Evolutionary conservation across 2,113 vertebrate genomes (phyloP).

Genomic region (Anhinga rufa): DNA sequence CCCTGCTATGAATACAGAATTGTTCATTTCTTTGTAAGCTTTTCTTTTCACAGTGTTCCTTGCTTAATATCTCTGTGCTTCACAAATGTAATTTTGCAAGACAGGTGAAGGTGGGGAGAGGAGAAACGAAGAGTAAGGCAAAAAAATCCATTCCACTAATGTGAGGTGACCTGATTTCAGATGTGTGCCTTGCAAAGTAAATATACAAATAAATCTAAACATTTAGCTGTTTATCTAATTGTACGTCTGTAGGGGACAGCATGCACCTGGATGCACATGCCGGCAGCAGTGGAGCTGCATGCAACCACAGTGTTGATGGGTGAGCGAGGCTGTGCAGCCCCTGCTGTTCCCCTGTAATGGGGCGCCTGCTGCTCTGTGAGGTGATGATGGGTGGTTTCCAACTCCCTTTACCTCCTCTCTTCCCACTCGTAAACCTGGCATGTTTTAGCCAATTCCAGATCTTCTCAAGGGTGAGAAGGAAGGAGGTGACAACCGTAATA

Average conservation of each 20-base stretch:
- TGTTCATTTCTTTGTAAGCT: neutral
- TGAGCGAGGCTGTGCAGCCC: neutral
- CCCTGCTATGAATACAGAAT: conserved; percentile 12
- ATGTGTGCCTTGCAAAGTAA: neutral
- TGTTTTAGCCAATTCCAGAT: neutral
- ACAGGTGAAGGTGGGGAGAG: neutral
- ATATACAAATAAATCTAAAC: neutral
- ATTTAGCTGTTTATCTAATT: neutral
- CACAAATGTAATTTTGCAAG: neutral
- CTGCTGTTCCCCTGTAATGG: neutral
- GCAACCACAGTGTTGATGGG: accelerated
- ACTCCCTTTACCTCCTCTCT: neutral
- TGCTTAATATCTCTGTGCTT: neutral
- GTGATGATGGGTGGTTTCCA: neutral
- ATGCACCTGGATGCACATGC: neutral
- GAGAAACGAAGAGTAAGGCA: neutral
- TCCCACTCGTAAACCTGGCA: neutral
- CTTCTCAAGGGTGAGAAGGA: neutral
- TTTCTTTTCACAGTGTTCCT: neutral
- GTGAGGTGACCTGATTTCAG: neutral
- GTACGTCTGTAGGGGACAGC: neutral
- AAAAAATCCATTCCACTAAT: neutral
- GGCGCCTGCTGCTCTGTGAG: accelerated
- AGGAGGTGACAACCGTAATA: neutral
- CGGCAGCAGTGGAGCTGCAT: neutral